Evolutionary conservation across 1,140 invertebrate genomes (phyloP), one percentile per base, ranked within the genome.

Genomic region (Sitobion miscanthi): DNA sequence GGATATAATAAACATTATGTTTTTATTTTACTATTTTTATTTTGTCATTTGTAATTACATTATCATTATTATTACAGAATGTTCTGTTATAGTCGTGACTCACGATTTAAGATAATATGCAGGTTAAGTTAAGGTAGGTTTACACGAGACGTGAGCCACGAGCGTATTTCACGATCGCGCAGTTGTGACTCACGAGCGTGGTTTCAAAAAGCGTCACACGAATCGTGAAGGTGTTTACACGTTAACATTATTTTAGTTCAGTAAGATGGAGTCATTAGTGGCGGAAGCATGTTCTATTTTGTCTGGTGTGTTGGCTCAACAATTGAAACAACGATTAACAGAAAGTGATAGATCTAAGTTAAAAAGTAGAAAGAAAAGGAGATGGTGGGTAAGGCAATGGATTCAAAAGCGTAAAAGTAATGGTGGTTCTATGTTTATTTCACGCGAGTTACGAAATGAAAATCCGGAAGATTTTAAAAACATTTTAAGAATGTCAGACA

Each of bases 141-240:
- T 47, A 86, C 85, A 86, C 85, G 23, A 45, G 82, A 47, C 25
- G 85, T 86, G 85, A 47, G 42, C 23, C 9, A n/a, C 45, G 85
- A 47, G 25, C 85, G 85, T 86, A 17, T 17, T 86, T 47, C 85
- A 86, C 85, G 25, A 86, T 17, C 85, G 2, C 11, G 85, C 5
- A 86, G 25, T 47, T n/a, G 42, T 47, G 85, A 57, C 88, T 89
- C 49, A 89, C n/a, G 88, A 89, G 88, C 47, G 88, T 57, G 49
- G 49, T 89, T 89, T 89, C 88, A 89, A 57, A 89, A 89, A 89
- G 52, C 52, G 23, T 38, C 49, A 9, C 35, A 57, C n/a, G 88
- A 89, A 89, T 89, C 88, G 88, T 89, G 52, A 57, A 57, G 88
- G 88, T 89, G n/a, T 89, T 89, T 89, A 89, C 52, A 57, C 88